These are phyloP conservation scores for Pachycephala philippinensis DNA, from an alignment of 2,113 vertebrate genomes.

Conservation along the genomic window DNA sequence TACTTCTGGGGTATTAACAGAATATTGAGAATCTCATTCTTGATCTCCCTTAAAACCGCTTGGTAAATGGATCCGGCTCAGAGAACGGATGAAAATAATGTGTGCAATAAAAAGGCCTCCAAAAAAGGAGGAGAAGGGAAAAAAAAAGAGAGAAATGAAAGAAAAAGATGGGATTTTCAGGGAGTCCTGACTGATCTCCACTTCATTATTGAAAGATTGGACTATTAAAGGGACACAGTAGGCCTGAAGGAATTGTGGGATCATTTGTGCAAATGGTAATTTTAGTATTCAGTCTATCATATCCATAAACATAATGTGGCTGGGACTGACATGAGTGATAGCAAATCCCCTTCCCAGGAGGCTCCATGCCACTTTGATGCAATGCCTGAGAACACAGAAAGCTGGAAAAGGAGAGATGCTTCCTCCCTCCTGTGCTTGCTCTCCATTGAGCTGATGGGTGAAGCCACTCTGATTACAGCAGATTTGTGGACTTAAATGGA, in stretches of 20 bases:
- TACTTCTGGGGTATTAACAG: slow-evolving; percentile 31
- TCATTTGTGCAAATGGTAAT: slow-evolving; percentile 75
- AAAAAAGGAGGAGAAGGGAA: not conserved
- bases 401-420: not conserved
- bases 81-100: slow-evolving; percentile 38
- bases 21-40: slow-evolving; percentile 51
- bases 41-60: slow-evolving; percentile 37
- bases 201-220: slow-evolving; percentile 72
- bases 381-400: slow-evolving; percentile 25
- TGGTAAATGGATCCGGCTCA: slow-evolving; percentile 40
- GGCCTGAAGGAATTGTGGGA: slow-evolving; percentile 64
- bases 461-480: slow-evolving; percentile 39
- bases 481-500: slow-evolving; percentile 56
- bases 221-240: slow-evolving; percentile 69
- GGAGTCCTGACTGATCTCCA: slow-evolving; percentile 61
- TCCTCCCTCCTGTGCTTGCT: not conserved
- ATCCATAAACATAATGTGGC: slow-evolving; percentile 63
- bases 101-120: slow-evolving; percentile 12
- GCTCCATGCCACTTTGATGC: slow-evolving; percentile 55
- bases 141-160: not conserved
- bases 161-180: slow-evolving; percentile 57
- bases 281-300: slow-evolving; percentile 68
- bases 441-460: not conserved
- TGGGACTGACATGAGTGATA: slow-evolving; percentile 46
- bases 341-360: slow-evolving; percentile 43